Evolutionary conservation across 2,113 vertebrate genomes (phyloP).

Genomic region (Rhagologus leucostigma): DNA sequence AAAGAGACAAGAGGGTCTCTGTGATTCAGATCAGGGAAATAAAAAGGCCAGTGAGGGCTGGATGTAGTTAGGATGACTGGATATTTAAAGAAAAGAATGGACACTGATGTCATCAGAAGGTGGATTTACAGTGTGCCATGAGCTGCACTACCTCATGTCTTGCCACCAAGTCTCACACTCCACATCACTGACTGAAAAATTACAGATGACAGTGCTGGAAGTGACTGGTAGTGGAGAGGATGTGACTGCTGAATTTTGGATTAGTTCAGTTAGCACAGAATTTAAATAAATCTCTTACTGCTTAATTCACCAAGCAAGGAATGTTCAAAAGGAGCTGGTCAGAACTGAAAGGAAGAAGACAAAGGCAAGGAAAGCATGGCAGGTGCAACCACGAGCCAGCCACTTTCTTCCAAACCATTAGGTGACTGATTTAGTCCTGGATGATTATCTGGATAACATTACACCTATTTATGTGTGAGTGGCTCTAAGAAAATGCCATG

Average conservation of each 20-base stretch:
- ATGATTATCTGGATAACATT: neutral
- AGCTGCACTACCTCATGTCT: neutral
- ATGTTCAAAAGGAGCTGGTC: neutral
- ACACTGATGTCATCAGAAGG: neutral
- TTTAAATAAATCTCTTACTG: neutral
- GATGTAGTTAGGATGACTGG: neutral
- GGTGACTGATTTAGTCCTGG: neutral
- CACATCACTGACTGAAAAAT: neutral
- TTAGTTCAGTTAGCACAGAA: neutral
- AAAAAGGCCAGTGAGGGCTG: neutral
- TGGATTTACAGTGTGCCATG: neutral
- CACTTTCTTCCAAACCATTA: neutral
- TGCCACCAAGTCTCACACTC: neutral
- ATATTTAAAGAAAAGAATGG: neutral
- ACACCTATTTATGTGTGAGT: neutral
- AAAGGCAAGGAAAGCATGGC: neutral
- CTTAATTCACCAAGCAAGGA: neutral
- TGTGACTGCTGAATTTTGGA: neutral
- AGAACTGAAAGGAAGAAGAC: neutral
- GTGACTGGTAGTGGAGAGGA: neutral
- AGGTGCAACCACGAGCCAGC: neutral
- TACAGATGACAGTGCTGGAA: neutral
- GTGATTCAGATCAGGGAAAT: neutral
- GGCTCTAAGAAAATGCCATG: neutral
- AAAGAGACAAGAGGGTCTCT: neutral